Percentiles rank a stretch among this genome's conserved stretches.
These are phyloP conservation scores for Tryphoninae sp. DNA, from an alignment of 2,888 invertebrate genomes.

Conservation along the genomic window DNA sequence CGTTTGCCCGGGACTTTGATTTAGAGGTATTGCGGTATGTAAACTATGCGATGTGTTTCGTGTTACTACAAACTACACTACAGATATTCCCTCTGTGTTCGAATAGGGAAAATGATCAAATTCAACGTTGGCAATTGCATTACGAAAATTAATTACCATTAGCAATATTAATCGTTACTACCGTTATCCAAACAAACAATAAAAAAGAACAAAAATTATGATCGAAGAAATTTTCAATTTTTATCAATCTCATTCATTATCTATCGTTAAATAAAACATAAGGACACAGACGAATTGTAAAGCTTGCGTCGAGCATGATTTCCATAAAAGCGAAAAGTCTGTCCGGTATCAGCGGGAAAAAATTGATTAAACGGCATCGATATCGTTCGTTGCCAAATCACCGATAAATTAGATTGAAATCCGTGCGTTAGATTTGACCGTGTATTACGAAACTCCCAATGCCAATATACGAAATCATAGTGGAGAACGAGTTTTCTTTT, in stretches of 20 bases:
- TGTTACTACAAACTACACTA: conserved; percentile 10
- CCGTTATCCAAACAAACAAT: no score
- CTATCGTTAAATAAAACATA: no score
- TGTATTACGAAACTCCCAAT: conserved; percentile 24
- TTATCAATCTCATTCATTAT: no score
- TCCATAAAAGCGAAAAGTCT: background rate
- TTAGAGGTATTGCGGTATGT: conserved; percentile 28
- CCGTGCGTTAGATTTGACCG: conserved; percentile 21
- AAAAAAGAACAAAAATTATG: no score
- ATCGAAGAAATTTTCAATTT: no score
- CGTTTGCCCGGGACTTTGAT: conserved; percentile 31
- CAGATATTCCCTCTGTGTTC: background rate
- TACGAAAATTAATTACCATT: no score
- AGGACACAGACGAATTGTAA: background rate
- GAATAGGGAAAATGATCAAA: no score
- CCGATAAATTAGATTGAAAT: conserved; percentile 39
- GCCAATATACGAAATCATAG: conserved; percentile 21
- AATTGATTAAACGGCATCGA: background rate
- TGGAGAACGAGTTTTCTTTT: conserved; percentile 3
- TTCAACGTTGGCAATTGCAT: no score
- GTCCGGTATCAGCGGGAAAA: background rate
- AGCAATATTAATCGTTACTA: no score
- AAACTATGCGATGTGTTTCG: conserved; percentile 35
- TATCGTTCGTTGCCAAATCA: background rate
- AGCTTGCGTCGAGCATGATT: conserved; percentile 3